phyloP scores from a whole-genome alignment of 2,888 invertebrate genomes.

The Brachycybe producta region DNA sequence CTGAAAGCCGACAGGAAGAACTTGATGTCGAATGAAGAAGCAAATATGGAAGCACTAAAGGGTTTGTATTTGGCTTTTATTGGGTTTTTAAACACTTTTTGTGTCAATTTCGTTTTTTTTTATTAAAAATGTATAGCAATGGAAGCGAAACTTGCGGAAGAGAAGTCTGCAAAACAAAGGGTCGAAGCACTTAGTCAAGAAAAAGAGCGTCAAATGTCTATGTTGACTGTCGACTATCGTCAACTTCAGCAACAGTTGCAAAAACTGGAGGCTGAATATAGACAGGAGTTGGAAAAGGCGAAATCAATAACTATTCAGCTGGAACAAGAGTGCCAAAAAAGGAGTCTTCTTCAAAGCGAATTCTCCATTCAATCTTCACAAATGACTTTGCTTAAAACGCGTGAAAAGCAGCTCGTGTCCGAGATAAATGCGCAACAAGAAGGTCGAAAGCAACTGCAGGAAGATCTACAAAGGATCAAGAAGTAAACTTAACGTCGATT shows the following conservation, averaged over 20 bases:
- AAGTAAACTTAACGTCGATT: slow-evolving; percentile 34
- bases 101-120: slow-evolving; percentile 15
- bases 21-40: slow-evolving; percentile 46
- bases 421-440: slow-evolving; percentile 56
- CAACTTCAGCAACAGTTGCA: slow-evolving; percentile 77
- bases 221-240: slow-evolving; percentile 87
- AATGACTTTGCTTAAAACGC: slow-evolving; percentile 53
- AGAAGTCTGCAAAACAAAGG: slow-evolving; percentile 71
- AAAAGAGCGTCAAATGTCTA: slow-evolving; percentile 84
- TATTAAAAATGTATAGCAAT: slow-evolving; percentile 47
- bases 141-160: slow-evolving; percentile 81
- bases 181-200: slow-evolving; percentile 65
- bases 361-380: slow-evolving; percentile 56
- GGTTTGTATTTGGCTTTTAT: slow-evolving; percentile 40
- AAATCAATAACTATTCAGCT: slow-evolving; percentile 68
- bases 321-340: slow-evolving; percentile 81
- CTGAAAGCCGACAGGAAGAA: slow-evolving; percentile 33
- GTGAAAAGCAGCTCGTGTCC: slow-evolving; percentile 55
- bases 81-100: background rate
- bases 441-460: slow-evolving; percentile 55
- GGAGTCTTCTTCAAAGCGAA: slow-evolving; percentile 69
- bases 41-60: slow-evolving; percentile 82
- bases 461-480: slow-evolving; percentile 60
- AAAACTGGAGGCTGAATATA: slow-evolving; percentile 79
- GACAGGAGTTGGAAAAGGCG: slow-evolving; percentile 75